Base-by-base conservation (phyloP, 2,797 vertebrate species). In the Stomatorhinus walkeri region DNA sequence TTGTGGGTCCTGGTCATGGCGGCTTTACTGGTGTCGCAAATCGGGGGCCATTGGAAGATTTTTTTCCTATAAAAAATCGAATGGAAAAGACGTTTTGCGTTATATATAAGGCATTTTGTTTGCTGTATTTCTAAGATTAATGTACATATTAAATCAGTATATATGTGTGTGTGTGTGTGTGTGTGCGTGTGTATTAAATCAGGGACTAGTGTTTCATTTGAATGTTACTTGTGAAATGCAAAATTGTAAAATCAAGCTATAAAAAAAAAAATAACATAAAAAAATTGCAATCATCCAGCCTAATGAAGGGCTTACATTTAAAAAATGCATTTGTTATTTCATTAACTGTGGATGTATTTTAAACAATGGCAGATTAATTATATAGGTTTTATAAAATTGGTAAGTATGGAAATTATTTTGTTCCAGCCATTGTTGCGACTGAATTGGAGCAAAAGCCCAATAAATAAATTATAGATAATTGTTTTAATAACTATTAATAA, bases 341-440 rank as follows among this genome's bases (percentile, higher is more conserved):
- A 86, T 32, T 86, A 36, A 86, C 32, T 40, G 51, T 54, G 85
- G 51, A 54, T 54, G 49, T 16, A 86, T 54, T 86, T 86, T 32
- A 86, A 84, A 86, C 85, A 86, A 86, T 86, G 24, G 48, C 14
- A 86, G 14, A 54, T 56, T 49, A 86, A 54, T 86, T 54, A 86
- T 56, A 12, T 16, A 86, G n/a, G 16, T 49, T 86, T 54, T 19
- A 36, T 51, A 86, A 56, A 32, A 32, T 32, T 32, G 28, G 28
- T n/a, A 54, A 52, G 22, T 49, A 86, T 54, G 51, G 49, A 76
- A 79, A 87, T 28, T 32, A 88, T 51, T 76, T 59, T 22, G 19
- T 54, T 88, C 8, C 19, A 56, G 40, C 32, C 72, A 59, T 83
- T 54, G 12, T 36, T 32, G 51, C 14, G 32, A 54, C 10, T 54